Evolutionary conservation across 2,797 vertebrate species (phyloP), one percentile per base, ranked within the genome.

Genomic region (Sebastes taczanowskii): DNA sequence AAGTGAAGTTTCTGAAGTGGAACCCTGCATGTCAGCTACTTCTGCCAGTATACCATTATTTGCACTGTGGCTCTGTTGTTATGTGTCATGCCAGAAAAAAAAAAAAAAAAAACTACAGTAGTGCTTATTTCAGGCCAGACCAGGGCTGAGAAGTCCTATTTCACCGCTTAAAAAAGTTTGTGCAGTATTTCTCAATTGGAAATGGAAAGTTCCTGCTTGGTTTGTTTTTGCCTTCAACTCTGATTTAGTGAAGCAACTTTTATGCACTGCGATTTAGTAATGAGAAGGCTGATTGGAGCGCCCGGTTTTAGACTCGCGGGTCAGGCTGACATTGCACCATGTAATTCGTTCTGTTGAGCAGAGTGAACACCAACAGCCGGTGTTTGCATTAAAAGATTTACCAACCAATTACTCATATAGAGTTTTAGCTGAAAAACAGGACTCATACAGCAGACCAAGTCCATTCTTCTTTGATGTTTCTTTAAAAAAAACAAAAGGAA

Each of bases 1-100:
- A 64, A 84, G 66, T 77, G 56, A 79, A 60, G 34, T 90, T 86
- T 87, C 62, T 90, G 65, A 89, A 85, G 89, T 87, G 82, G 80
- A 91, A 89, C 78, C 78, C 81, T 81, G 75, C 80, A 77, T 87
- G 74, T 89, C 86, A 89, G 79, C 80, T 69, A 76, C 69, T 68
- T 76, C 78, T 86, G 73, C 64, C 64, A 68, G 71, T 62, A 34
- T 14, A 71, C 59, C 27, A 84, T 84, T 84, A 85, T 80, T 83
- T 87, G 81, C 62, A 70, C 77, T 53, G 69, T 34, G 77, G 60
- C 53, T 84, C 79, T 77, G 60, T 83, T 89, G 69, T 83, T 77
- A 71, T 66, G 65, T 85, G 65, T 80, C 81, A 74, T 74, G 53
- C 71, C 32, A 84, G 16, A 42, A 62, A 71, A 65, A 49, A 49